Percentiles rank a stretch among this genome's conserved stretches.
Conservation (phyloP, 2,888 invertebrate species). For the Meiosimyza decipiens region DNA sequence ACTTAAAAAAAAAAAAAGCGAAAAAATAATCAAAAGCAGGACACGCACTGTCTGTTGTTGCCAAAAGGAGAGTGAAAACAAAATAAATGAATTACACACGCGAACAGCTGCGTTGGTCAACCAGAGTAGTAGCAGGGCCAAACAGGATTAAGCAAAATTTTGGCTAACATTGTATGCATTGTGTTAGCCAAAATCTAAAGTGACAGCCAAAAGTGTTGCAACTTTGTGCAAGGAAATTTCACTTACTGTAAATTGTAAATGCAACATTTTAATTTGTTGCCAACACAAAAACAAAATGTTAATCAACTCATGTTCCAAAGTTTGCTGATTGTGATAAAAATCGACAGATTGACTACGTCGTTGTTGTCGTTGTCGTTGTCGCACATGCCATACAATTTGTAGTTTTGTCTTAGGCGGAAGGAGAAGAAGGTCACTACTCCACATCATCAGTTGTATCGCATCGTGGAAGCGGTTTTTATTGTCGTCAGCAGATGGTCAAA, state of each 20-base stretch:
- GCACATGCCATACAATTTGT: neutral
- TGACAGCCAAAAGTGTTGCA: constrained; percentile 1
- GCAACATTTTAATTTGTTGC: constrained; percentile 14
- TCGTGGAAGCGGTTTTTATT: neutral
- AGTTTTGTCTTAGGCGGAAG: too few relatives aligned
- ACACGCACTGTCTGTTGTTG: constrained; percentile 11
- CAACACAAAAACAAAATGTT: neutral
- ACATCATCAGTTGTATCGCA: too few relatives aligned
- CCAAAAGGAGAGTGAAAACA: neutral
- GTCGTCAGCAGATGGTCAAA: constrained; percentile 18
- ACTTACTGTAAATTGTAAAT: neutral
- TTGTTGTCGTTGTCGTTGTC: neutral
- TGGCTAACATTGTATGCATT: neutral
- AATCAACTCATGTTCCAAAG: constrained; percentile 4
- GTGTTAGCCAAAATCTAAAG: constrained; percentile 6
- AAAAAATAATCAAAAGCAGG: constrained; percentile 1
- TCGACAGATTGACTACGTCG: neutral
- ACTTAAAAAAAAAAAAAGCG: neutral
- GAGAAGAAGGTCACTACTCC: too few relatives aligned
- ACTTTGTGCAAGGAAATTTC: too few relatives aligned
- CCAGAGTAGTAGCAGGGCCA: too few relatives aligned
- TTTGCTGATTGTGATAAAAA: constrained; percentile 26
- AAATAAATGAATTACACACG: neutral
- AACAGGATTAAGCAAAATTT: too few relatives aligned
- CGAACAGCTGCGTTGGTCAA: too few relatives aligned